A percentile compares a stretch with the other conserved stretches of the same genome.
phyloP scores from a whole-genome alignment of 2,888 invertebrate genomes.

The Cotesia congregata region DNA sequence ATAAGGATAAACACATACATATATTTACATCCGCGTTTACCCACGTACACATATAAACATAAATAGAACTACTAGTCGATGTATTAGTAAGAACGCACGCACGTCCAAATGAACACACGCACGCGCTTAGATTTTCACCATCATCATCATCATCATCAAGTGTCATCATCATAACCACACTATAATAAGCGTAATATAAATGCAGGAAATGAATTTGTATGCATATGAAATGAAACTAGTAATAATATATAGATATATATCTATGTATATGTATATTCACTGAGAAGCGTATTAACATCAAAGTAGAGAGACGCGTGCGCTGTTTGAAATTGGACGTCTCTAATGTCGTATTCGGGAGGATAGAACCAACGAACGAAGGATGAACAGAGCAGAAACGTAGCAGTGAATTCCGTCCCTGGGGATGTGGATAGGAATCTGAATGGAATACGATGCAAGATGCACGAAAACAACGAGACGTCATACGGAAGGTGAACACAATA shows the following conservation, averaged over 20 bases:
- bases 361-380: constrained; percentile 23
- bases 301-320: constrained; percentile 33
- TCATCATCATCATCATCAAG: not conserved
- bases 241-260: not conserved
- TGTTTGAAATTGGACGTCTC: constrained; percentile 45
- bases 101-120: constrained; percentile 14
- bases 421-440: constrained; percentile 25
- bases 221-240: constrained; percentile 15
- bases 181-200: constrained; percentile 20
- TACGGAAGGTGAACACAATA: constrained; percentile 18
- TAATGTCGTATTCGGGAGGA: constrained; percentile 48
- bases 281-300: not conserved
- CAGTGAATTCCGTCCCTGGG: constrained; percentile 36
- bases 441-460: constrained; percentile 10
- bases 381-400: no score
- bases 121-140: constrained; percentile 4
- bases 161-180: not conserved
- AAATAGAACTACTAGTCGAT: not conserved
- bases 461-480: constrained; percentile 35
- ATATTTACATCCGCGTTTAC: not conserved
- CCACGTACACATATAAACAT: not conserved
- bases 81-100: not conserved
- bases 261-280: not conserved
- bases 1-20: constrained; percentile 33
- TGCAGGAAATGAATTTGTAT: constrained; percentile 32